phyloP scores from a whole-genome alignment of 2,797 vertebrate species.

The Spea hammondii region DNA sequence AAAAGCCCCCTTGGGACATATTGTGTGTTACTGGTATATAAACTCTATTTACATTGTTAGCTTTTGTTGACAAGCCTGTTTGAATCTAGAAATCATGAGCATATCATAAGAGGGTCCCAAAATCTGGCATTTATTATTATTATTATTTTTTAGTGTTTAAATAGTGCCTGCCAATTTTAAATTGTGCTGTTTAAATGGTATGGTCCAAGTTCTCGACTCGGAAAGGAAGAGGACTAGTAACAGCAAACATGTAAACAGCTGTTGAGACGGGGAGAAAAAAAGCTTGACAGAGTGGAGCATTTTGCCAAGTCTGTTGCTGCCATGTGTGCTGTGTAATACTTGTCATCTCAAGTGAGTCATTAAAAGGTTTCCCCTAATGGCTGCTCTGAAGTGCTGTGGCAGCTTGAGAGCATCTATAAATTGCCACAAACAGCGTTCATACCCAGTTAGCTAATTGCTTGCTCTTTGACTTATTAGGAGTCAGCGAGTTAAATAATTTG shows the following conservation, averaged over 20 bases:
- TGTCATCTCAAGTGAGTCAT: constrained; percentile 86
- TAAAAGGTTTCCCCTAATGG: constrained; percentile 73
- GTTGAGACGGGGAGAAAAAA: constrained; percentile 51
- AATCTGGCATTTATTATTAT: constrained; percentile 14
- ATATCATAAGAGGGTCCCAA: background rate
- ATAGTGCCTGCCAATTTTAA: constrained; percentile 1
- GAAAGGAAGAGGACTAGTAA: constrained; percentile 46
- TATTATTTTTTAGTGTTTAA: constrained; percentile 4
- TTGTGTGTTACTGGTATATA: no score
- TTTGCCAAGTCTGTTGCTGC: constrained; percentile 78
- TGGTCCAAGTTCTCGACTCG: background rate
- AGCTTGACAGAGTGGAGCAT: constrained; percentile 58
- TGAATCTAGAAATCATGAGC: background rate
- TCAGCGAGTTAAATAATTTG: constrained; percentile 94
- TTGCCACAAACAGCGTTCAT: constrained; percentile 82
- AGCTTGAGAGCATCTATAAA: constrained; percentile 87
- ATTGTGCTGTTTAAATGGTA: constrained; percentile 3
- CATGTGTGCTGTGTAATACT: constrained; percentile 82
- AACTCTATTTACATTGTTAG: background rate
- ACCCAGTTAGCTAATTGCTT: constrained; percentile 92
- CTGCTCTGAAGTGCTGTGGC: constrained; percentile 85
- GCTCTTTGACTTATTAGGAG: constrained; percentile 94
- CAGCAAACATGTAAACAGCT: constrained; percentile 67
- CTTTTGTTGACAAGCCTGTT: constrained; percentile 8
- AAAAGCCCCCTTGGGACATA: constrained; percentile 1